phyloP scores from a whole-genome alignment of 2,888 invertebrate genomes.

The Lithodes maja region DNA sequence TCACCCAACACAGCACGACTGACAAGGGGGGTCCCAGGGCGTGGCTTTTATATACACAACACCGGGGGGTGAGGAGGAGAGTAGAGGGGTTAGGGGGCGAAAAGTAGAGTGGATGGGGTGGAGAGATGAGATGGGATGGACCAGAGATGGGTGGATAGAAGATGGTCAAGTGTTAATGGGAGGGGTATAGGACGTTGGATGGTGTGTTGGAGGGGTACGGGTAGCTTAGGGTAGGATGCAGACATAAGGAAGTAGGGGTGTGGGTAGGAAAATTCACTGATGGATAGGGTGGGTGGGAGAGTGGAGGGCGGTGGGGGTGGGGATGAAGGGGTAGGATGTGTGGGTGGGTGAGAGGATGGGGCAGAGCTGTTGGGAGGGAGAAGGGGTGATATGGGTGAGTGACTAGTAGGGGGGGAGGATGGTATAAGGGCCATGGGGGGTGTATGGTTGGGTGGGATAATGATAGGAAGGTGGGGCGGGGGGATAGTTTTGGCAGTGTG shows the following conservation, averaged over 20 bases:
- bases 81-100: background rate
- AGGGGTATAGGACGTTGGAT: too few species aligned
- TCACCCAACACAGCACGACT: background rate
- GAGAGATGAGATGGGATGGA: too few species aligned
- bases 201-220: too few species aligned
- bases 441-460: background rate
- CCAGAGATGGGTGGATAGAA: too few species aligned
- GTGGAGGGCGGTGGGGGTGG: slow-evolving; percentile 12
- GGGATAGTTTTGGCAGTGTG: background rate
- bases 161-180: too few species aligned
- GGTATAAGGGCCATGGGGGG: too few species aligned
- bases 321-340: background rate
- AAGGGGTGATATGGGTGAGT: too few species aligned
- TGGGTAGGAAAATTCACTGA: too few species aligned
- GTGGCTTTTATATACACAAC: background rate
- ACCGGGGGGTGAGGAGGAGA: background rate
- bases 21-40: background rate
- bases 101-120: background rate
- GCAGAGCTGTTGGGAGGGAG: too few species aligned
- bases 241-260: too few species aligned
- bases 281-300: background rate
- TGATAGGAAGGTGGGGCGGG: background rate
- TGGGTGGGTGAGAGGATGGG: background rate
- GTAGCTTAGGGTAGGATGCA: too few species aligned
- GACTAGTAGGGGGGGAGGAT: too few species aligned